A percentile compares a stretch with the other conserved stretches of the same genome.
These are phyloP conservation scores for Microhierax caerulescens DNA, from an alignment of 2,797 vertebrate species.

Conservation along the genomic window DNA sequence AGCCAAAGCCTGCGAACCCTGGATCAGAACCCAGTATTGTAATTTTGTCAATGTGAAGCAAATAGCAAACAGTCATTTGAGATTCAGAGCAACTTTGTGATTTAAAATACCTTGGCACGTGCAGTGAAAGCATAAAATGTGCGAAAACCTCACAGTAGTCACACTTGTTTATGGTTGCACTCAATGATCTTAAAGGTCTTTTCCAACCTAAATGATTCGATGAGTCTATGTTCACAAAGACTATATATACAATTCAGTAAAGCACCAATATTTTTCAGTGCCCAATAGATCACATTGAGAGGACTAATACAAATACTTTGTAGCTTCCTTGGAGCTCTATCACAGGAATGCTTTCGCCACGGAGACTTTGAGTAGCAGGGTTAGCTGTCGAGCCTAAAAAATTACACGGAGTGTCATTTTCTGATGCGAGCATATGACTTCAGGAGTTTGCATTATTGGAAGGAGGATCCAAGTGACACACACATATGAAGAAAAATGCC, in stretches of 20 bases:
- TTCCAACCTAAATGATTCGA: not conserved
- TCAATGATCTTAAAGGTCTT: not conserved
- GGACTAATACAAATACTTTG: not conserved
- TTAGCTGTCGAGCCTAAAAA: not conserved
- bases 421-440: not conserved
- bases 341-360: not conserved
- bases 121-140: not conserved
- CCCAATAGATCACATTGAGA: not conserved
- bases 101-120: not conserved
- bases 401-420: fast-evolving
- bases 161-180: not conserved
- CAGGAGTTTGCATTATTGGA: not conserved
- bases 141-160: not conserved
- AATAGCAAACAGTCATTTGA: not conserved
- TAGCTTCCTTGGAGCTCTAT: not conserved
- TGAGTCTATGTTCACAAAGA: not conserved
- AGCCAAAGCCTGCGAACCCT: not conserved
- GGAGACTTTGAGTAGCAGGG: not conserved
- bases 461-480: not conserved
- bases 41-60: not conserved
- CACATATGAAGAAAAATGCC: not conserved
- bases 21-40: not conserved
- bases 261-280: not conserved
- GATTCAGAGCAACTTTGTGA: not conserved
- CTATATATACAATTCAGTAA: not conserved